phyloP scores from a whole-genome alignment of 2,113 vertebrate genomes.

The Catharus fuscescens region DNA sequence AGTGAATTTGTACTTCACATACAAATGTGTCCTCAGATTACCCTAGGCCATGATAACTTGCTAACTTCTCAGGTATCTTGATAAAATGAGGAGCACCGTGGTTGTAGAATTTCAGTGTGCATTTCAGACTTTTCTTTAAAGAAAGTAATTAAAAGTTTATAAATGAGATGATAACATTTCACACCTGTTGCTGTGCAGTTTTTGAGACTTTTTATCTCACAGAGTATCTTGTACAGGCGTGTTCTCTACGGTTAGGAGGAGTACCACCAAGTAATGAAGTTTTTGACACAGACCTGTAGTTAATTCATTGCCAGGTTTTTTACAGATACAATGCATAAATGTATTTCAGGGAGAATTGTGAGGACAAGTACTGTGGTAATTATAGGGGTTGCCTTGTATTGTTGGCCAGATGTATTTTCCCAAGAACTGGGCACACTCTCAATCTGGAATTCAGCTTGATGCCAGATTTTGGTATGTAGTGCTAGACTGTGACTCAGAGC shows the following conservation, averaged over 20 bases:
- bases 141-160: not conserved
- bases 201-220: not conserved
- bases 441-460: not conserved
- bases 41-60: not conserved
- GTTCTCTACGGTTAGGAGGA: not conserved
- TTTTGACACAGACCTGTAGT: not conserved
- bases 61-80: not conserved
- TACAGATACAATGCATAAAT: not conserved
- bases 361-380: not conserved
- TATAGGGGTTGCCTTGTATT: not conserved
- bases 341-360: not conserved
- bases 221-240: accelerated
- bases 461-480: not conserved
- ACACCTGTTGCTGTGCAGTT: not conserved
- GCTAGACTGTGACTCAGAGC: not conserved
- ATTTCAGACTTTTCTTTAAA: not conserved
- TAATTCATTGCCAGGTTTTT: not conserved
- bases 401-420: not conserved
- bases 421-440: not conserved
- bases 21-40: not conserved
- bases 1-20: not conserved
- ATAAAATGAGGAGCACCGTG: not conserved
- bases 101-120: not conserved
- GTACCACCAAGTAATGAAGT: not conserved
- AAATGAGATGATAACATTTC: not conserved